phyloP scores from a whole-genome alignment of 2,797 vertebrate genomes.

The Pipistrellus pygmaeus region DNA sequence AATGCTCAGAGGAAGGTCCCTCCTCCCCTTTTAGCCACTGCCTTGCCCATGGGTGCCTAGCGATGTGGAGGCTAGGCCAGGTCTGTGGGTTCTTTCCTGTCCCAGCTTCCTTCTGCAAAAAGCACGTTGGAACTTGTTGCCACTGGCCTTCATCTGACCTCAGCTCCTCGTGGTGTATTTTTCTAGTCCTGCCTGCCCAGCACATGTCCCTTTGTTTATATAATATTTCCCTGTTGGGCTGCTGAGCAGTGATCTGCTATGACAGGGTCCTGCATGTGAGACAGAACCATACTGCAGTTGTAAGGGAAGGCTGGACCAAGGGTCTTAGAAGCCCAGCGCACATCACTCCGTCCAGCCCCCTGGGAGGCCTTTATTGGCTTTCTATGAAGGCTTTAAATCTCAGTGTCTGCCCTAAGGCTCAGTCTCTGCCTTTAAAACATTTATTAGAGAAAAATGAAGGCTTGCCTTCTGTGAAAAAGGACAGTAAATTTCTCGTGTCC shows the following conservation, averaged over 20 bases:
- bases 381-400: conserved; percentile 22
- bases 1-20: background rate
- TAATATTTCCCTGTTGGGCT: background rate
- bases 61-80: background rate
- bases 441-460: conserved; percentile 24
- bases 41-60: background rate
- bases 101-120: background rate
- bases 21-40: background rate
- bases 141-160: conserved; percentile 2
- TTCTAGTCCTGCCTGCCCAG: background rate
- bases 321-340: background rate
- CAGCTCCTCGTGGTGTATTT: background rate
- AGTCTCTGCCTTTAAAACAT: background rate
- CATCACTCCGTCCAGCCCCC: fast-evolving
- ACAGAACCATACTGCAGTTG: background rate
- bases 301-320: background rate
- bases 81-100: background rate
- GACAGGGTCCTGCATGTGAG: background rate
- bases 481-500: background rate
- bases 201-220: background rate
- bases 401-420: background rate
- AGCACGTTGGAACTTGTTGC: background rate
- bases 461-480: background rate
- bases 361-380: background rate
- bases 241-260: background rate